A percentile compares a stretch with the other conserved stretches of the same genome.
phyloP scores from a whole-genome alignment of 1,140 invertebrate species.

The Heliconius himera region DNA sequence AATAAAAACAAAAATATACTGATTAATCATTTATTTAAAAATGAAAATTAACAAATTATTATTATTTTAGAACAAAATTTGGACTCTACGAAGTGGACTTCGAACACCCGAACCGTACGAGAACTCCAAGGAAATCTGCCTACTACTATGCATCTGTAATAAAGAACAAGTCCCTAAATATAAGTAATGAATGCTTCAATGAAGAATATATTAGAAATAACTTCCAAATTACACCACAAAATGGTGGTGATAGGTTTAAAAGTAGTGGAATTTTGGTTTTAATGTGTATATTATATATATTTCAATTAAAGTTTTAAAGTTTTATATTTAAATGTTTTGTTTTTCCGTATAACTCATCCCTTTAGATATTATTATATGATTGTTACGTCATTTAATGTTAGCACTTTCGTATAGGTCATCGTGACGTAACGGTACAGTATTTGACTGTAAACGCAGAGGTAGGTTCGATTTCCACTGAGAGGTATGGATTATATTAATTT shows the following conservation, averaged over 20 bases:
- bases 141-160: slow-evolving; percentile 44
- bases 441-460: too few relatives aligned
- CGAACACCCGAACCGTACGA: slow-evolving; percentile 80
- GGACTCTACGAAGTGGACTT: slow-evolving; percentile 89
- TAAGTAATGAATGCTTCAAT: slow-evolving; percentile 6
- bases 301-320: neutral
- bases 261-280: neutral
- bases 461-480: too few relatives aligned
- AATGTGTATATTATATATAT: neutral
- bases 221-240: neutral
- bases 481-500: too few relatives aligned
- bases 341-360: too few relatives aligned
- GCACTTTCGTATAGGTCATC: too few relatives aligned
- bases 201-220: neutral
- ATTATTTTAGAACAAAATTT: slow-evolving; percentile 83
- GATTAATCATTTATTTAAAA: neutral
- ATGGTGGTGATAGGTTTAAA: neutral
- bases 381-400: too few relatives aligned
- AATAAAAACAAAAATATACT: too few relatives aligned
- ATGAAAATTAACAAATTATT: neutral
- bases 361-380: too few relatives aligned
- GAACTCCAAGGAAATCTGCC: slow-evolving; percentile 86
- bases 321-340: too few relatives aligned
- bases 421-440: too few relatives aligned
- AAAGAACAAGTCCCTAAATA: slow-evolving; percentile 18